Base-by-base conservation (phyloP, 2,888 invertebrate genomes). In the Eulithis prunata region DNA sequence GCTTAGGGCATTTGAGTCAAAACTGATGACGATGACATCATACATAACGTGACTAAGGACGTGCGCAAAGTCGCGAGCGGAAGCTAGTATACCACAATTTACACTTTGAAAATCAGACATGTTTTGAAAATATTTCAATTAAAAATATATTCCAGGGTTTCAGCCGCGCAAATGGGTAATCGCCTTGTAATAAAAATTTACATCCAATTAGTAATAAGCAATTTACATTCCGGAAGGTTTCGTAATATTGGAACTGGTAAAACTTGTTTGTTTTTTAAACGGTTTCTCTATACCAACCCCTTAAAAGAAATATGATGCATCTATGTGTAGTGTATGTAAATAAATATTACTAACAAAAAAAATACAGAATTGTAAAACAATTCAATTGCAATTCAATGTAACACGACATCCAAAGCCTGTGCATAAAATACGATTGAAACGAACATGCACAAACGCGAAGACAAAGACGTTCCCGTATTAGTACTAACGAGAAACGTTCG, bases 351-450 rank as follows among this genome's bases (percentile, higher is more conserved):
- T 21, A 21, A 21, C 21, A 21, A 21, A 21, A 21, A 21, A 5
- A 3, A 32, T 32, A 1, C 32, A 32, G 32, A 14, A 38, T 49
- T 13, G 14, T 49, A 8, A 49, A 62, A 62, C 59, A 65, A 63
- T 52, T 12, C 13, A 49, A 45, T 36, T 43, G 51, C 38, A 36
- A 53, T 55, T 60, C 60, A 63, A 69, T 63, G 62, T 57, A n/a
- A 60, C 28, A 14, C 21, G 32, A 7, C 41, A 41, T 10, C 4
- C 56, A 52, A 13, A 32, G 63, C 55, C 57, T 32, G 62, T 32
- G 6, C 57, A 68, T 60, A 47, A 51, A 58, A 64, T 64, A 62
- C 59, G 52, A 64, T 67, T 69, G 46, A 67, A 61, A 53, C 36
- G 53, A 69, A n/a, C 36, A 53, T 4, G 4, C 36, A 63, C 57